These are phyloP conservation scores for Etheostoma spectabile DNA, from an alignment of 2,113 vertebrate species.

Conservation along the genomic window DNA sequence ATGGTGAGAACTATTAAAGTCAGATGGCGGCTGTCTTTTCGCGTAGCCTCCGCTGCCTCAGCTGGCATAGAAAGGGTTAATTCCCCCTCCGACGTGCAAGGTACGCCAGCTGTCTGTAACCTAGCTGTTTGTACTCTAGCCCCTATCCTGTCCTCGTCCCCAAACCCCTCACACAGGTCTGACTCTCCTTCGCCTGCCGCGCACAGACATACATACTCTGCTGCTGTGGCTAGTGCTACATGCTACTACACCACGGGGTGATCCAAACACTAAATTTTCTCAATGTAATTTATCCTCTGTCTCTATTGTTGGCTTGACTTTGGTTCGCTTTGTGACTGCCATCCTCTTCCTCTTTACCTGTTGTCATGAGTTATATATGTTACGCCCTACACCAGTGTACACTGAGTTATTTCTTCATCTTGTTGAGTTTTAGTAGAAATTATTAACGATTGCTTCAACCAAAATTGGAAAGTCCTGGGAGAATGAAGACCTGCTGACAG, in stretches of 20 bases:
- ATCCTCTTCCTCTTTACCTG: background rate
- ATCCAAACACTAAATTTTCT: background rate
- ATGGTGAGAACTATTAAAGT: background rate
- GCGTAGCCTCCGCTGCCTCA: constrained; percentile 44
- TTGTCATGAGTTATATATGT: background rate
- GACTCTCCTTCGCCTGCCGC: background rate
- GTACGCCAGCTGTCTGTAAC: constrained; percentile 82
- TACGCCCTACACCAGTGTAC: too few species aligned
- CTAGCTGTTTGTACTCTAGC: constrained; percentile 80
- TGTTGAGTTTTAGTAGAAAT: background rate
- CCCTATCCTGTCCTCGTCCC: constrained; percentile 45
- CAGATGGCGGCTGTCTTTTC: constrained; percentile 22
- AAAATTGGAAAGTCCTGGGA: background rate
- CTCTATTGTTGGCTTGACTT: background rate
- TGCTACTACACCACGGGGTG: background rate
- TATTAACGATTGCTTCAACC: background rate
- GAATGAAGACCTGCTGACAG: background rate
- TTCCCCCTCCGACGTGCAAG: constrained; percentile 50
- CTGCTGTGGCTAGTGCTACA: constrained; percentile 13
- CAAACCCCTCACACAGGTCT: constrained; percentile 41
- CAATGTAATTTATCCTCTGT: background rate
- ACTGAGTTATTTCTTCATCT: background rate
- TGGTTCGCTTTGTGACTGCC: background rate
- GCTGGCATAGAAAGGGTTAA: constrained; percentile 73
- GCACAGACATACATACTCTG: background rate